Percentiles rank a stretch among this genome's conserved stretches.
Evolutionary conservation across 2,797 vertebrate genomes (phyloP).

Genomic region (Enteromius radiatus): DNA sequence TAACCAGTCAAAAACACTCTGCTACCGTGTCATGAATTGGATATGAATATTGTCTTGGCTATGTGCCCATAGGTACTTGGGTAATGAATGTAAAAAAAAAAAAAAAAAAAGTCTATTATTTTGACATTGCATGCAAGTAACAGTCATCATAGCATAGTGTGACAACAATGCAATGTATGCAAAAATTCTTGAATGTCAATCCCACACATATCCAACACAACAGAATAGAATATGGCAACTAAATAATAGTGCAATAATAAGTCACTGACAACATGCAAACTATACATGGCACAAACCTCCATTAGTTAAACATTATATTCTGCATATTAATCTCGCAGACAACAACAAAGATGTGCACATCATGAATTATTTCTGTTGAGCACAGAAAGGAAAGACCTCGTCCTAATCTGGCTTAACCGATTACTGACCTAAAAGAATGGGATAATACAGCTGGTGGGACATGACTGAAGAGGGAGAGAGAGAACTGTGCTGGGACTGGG

Average conservation of each 20-base stretch:
- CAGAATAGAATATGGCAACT: background rate
- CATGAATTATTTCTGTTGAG: slow-evolving; percentile 9
- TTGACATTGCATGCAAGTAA: background rate
- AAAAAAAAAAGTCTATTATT: background rate
- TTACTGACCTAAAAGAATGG: slow-evolving; percentile 21
- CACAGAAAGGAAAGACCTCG: background rate
- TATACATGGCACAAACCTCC: background rate
- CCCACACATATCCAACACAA: background rate
- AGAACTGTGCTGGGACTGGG: background rate
- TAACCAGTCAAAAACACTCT: background rate
- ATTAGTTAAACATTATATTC: background rate
- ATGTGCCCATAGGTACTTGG: background rate
- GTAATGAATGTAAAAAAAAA: background rate
- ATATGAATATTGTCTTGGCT: background rate
- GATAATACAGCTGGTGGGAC: slow-evolving; percentile 12
- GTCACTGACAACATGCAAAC: background rate
- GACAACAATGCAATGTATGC: background rate
- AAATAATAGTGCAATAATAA: background rate
- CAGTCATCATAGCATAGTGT: background rate
- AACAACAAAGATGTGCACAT: background rate
- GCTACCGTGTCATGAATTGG: background rate
- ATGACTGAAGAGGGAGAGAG: background rate
- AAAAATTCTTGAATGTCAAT: background rate
- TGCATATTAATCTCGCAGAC: slow-evolving; percentile 4
- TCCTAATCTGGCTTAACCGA: slow-evolving; percentile 32